Evolutionary conservation across 2,888 invertebrate species (phyloP).

Genomic region (Ptilodon capucinus): DNA sequence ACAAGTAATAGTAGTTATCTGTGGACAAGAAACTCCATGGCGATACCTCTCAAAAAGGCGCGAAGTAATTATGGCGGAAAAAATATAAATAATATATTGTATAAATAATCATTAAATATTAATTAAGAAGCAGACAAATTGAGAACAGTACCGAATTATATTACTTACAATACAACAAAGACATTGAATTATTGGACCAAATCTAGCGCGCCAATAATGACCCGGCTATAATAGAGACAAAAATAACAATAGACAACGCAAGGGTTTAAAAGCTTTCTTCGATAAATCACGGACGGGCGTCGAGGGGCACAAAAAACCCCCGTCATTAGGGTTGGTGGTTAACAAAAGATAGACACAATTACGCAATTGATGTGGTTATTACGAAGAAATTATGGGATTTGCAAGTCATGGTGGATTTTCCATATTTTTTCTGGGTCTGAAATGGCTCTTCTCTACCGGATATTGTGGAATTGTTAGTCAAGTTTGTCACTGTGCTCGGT

Average conservation of each 20-base stretch:
- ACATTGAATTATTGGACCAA: slow-evolving; percentile 62
- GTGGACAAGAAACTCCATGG: too few species aligned
- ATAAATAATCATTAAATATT: too few species aligned
- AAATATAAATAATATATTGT: too few species aligned
- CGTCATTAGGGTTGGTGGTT: slow-evolving; percentile 23
- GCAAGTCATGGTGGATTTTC: slow-evolving; percentile 44
- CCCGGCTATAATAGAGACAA: slow-evolving; percentile 46
- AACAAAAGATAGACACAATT: slow-evolving; percentile 66
- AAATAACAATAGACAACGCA: slow-evolving; percentile 59
- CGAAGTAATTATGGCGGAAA: too few species aligned
- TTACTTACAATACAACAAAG: slow-evolving; percentile 20
- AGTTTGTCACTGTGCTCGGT: too few species aligned
- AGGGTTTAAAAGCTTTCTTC: slow-evolving; percentile 81
- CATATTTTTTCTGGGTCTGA: slow-evolving; percentile 12
- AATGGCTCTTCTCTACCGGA: slow-evolving; percentile 3
- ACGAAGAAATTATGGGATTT: slow-evolving; percentile 55
- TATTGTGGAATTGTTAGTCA: not conserved
- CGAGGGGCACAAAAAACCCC: slow-evolving; percentile 31
- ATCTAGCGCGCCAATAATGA: slow-evolving; percentile 58
- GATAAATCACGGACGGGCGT: slow-evolving; percentile 67
- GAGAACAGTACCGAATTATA: slow-evolving; percentile 9
- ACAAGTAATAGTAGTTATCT: too few species aligned
- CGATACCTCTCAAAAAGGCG: too few species aligned
- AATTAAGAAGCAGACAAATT: too few species aligned
- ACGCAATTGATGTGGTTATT: slow-evolving; percentile 66